Percentiles rank a stretch among this genome's conserved stretches.
These are phyloP conservation scores for Amphibalanus amphitrite DNA, from an alignment of 1,140 invertebrate species.

Conservation along the genomic window DNA sequence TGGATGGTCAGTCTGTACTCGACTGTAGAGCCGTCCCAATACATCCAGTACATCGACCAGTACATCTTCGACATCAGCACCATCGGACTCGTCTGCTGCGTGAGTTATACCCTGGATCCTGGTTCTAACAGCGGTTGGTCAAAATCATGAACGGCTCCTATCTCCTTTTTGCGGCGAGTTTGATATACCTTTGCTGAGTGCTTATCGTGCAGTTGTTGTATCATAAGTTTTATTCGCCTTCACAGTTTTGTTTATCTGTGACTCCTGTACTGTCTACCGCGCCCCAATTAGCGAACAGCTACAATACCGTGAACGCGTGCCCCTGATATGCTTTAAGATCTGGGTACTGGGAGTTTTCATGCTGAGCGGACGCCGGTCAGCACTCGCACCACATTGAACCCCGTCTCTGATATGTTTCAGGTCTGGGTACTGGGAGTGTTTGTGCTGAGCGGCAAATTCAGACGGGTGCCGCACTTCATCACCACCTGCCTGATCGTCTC, in stretches of 20 bases:
- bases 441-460: conserved; percentile 52
- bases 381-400: too few relatives aligned
- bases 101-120: conserved; percentile 29
- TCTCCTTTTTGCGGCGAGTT: conserved; percentile 8
- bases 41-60: conserved; percentile 50
- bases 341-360: too few relatives aligned
- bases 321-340: too few relatives aligned
- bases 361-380: too few relatives aligned
- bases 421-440: conserved; percentile 63
- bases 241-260: too few relatives aligned
- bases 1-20: conserved; percentile 64
- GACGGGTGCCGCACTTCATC: conserved; percentile 60
- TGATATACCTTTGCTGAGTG: too few relatives aligned
- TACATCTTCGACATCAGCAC: conserved; percentile 72
- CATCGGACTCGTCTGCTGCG: conserved; percentile 47
- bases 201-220: conserved; percentile 14
- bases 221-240: too few relatives aligned
- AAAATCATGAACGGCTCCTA: conserved; percentile 7
- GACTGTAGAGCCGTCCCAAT: conserved; percentile 42
- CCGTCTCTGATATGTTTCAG: conserved; percentile 21
- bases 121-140: conserved; percentile 2
- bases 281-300: too few relatives aligned
- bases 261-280: too few relatives aligned
- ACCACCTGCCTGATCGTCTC: conserved; percentile 57
- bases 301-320: too few relatives aligned